Evolutionary conservation across 2,113 vertebrate species (phyloP), one percentile per base, ranked within the genome.

Genomic region (Chlorodrepanis virens): DNA sequence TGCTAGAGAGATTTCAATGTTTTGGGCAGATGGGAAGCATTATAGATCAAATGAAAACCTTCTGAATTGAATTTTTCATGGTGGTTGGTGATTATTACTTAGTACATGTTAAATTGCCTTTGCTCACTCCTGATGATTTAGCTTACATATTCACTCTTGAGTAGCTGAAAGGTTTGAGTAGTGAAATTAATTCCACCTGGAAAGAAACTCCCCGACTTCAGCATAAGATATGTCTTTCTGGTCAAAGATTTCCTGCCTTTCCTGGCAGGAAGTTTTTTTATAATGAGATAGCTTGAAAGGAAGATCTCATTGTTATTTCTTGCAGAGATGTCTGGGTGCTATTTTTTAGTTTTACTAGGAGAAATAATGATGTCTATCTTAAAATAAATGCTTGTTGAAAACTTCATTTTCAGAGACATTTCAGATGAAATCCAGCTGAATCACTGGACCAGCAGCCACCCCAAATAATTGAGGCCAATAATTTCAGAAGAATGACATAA

Each of bases 301-400:
- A 93, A 86, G 56, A 89, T 65, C 33, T 83, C 57, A 49, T 68
- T 75, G 65, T 93, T 93, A 71, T 93, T 95, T 96, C 72, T 93
- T 95, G 56, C 72, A 78, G 72, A 86, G 72, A 75, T 81, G 65
- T 90, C 88, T 86, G 76, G 69, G 52, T 94, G 79, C 89, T 92
- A 77, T 92, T 92, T 95, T 88, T 92, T 83, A 75, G 79, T 96
- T 95, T 96, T 94, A 83, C 76, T 83, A 89, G 88, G 93, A 90
- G 72, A 93, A 64, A 81, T 89, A 94, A 88, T 65, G 6, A 90
- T 87, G 76, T 94, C 92, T 93, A 44, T 76, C 94, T 80, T 88
- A 90, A 94, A 95, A 96, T 90, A 94, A 95, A 91, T 93, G n/a
- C 33, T 68, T 95, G 90, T 83, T 53, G 86, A 93, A 76, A 78